These are phyloP conservation scores for Tichodroma muraria DNA, from an alignment of 2,113 vertebrate genomes.

Conservation along the genomic window DNA sequence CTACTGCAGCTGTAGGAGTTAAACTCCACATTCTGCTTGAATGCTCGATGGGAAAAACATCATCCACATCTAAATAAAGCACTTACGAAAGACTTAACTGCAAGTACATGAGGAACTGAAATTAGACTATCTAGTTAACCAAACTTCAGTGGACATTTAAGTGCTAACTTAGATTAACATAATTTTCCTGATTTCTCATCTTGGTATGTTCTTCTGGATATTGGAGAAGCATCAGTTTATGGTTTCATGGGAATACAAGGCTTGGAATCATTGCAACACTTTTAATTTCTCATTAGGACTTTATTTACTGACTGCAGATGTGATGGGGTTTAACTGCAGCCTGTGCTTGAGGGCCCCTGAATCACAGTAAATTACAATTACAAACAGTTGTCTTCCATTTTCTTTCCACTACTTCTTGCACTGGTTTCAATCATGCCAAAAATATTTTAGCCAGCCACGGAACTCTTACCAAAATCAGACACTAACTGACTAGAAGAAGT, in stretches of 20 bases:
- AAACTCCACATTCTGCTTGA: not conserved
- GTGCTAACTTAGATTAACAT: not conserved
- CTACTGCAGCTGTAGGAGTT: not conserved
- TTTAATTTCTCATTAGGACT: conserved; percentile 25
- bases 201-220: not conserved
- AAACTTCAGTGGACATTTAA: not conserved
- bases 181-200: not conserved
- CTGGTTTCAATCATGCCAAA: not conserved
- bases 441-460: not conserved
- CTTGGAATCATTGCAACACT: not conserved
- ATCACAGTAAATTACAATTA: not conserved
- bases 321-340: not conserved
- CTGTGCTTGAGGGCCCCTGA: not conserved
- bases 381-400: not conserved
- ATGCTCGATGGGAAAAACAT: not conserved
- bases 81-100: not conserved
- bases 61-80: not conserved
- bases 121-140: not conserved
- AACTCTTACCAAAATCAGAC: not conserved
- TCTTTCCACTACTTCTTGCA: not conserved
- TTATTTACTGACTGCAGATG: conserved; percentile 4
- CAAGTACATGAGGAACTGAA: not conserved
- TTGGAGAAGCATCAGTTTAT: not conserved
- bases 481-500: not conserved
- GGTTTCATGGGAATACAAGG: not conserved